Base-by-base conservation (phyloP, 2,797 vertebrate species). In the Arrhamphus sclerolepis region DNA sequence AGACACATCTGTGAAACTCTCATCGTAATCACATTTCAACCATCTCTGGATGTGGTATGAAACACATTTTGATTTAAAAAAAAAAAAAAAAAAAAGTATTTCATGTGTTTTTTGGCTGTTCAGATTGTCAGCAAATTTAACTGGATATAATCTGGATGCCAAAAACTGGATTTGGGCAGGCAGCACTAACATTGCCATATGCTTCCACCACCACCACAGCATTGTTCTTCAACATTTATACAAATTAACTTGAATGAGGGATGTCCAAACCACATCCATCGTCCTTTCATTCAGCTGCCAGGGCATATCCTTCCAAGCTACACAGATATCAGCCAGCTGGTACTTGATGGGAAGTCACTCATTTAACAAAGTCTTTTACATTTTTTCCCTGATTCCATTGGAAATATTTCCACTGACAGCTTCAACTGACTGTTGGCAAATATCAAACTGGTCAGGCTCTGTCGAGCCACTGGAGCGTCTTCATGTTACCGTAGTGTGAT, bases 331-430 rank as follows among this genome's bases (percentile, higher is more conserved):
- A 53, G 17, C 16, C 24, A 18, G 17, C 11, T 59, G 41, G 19
- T 34, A 22, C 34, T 47, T 13, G 22, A 29, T 47, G 43, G 18
- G 41, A 54, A 26, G 26, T 26, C 19, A 17, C 34, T 21, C n/a
- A 38, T 5, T 54, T 44, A 54, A 16, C 34, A 61, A 20, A 11
- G 20, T 52, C 41, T 34, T 18, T 29, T 3, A 22, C 18, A n/a
- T 24, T 42, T n/a, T 21, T 41, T 22, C 50, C 24, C 18, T 55
- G 51, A 18, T 48, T 34, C 47, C 34, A 20, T 7, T n/a, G 24
- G 17, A 42, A 42, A 41, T 48, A 49, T 54, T 29, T 53, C 20
- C 6, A 53, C 29, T 43, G 26, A 40, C 13, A 19, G 38, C 26
- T 43, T 63, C 31, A 39, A 9, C 38, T 17, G 19, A 46, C 50